Conservation (phyloP, 2,797 vertebrate genomes). For the Esox masquinongy region DNA sequence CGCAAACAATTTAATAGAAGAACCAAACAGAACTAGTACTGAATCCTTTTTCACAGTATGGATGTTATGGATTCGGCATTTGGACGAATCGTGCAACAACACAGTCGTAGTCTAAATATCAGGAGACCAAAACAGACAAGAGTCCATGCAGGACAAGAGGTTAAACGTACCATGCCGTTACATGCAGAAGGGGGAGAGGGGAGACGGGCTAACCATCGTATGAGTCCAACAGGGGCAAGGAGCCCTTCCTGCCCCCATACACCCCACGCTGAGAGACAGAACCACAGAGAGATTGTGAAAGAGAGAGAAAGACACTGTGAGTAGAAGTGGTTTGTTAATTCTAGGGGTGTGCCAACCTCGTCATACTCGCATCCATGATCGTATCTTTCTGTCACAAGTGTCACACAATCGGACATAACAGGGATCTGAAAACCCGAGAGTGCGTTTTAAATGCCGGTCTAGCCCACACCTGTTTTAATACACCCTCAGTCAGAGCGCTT, state of each 20-base stretch:
- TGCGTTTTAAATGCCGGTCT: no score
- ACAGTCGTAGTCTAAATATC: no score
- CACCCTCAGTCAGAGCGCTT: no score
- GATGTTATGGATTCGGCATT: slow-evolving; percentile 16
- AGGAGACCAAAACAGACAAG: slow-evolving; percentile 20
- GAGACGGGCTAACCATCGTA: slow-evolving; percentile 81
- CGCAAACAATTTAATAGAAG: no score
- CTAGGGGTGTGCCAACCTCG: no score
- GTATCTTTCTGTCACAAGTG: no score
- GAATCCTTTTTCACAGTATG: no score
- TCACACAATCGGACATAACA: no score
- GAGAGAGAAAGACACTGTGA: slow-evolving; percentile 47
- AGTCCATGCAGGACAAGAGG: slow-evolving; percentile 76
- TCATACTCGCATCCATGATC: no score
- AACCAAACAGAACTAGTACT: no score
- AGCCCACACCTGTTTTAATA: no score
- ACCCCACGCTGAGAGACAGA: slow-evolving; percentile 78
- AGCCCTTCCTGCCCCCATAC: slow-evolving; percentile 81
- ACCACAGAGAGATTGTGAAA: slow-evolving; percentile 48
- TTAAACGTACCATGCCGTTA: slow-evolving; percentile 82
- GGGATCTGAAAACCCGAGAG: no score
- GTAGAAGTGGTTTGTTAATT: neutral
- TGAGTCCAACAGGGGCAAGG: slow-evolving; percentile 80
- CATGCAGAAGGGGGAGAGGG: slow-evolving; percentile 76
- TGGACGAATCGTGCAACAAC: neutral